These are phyloP conservation scores for Petromus typicus DNA, from an alignment of 2,113 vertebrate species.

Conservation along the genomic window DNA sequence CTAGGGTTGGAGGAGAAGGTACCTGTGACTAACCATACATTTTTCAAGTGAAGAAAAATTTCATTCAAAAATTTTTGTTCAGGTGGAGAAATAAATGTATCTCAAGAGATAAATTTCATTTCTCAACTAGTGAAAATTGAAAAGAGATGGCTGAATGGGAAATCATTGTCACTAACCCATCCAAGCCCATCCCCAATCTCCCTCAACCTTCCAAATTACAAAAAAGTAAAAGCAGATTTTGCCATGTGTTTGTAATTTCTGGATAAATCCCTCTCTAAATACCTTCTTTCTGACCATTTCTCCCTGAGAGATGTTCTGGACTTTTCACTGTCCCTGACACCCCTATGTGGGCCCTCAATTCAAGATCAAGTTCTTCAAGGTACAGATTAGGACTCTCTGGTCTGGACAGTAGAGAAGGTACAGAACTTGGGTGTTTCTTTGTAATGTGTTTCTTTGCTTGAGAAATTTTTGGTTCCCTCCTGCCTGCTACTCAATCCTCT, in stretches of 20 bases:
- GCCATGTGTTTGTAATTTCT: neutral
- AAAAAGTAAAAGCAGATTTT: neutral
- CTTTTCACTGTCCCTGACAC: neutral
- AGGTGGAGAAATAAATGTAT: neutral
- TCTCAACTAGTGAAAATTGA: neutral
- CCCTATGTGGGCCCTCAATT: neutral
- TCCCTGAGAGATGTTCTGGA: neutral
- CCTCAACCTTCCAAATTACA: rapidly evolving
- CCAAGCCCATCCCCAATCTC: neutral
- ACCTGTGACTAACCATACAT: neutral
- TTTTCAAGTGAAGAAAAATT: neutral
- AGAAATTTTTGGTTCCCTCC: neutral
- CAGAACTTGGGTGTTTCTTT: neutral
- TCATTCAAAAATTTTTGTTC: neutral
- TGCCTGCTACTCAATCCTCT: neutral
- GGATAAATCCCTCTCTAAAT: neutral
- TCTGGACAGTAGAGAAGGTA: rapidly evolving
- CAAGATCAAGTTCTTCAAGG: neutral
- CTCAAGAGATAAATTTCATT: neutral
- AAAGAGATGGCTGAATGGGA: neutral
- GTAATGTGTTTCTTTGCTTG: neutral
- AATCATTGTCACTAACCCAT: neutral
- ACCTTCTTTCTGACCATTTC: neutral
- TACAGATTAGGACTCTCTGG: neutral
- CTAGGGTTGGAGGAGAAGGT: neutral